Evolutionary conservation across 2,113 vertebrate species (phyloP).

Genomic region (Boulengeromyrus knoepffleri): DNA sequence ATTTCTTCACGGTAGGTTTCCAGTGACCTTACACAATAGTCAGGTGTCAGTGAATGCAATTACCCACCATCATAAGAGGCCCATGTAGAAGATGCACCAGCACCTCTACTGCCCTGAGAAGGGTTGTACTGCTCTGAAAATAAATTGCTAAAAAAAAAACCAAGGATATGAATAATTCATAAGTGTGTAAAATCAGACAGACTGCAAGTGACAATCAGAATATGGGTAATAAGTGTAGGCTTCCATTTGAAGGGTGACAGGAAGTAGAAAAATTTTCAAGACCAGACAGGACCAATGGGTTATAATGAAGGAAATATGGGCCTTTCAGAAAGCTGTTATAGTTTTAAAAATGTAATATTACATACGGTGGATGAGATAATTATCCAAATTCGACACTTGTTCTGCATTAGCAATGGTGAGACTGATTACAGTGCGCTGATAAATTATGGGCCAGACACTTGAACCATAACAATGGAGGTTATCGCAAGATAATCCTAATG

Average conservation of each 20-base stretch:
- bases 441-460: conserved; percentile 50
- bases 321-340: conserved; percentile 38
- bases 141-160: conserved; percentile 36
- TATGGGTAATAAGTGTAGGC: conserved; percentile 34
- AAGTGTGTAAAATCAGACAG: conserved; percentile 41
- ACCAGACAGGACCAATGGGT: conserved; percentile 43
- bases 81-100: neutral
- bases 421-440: conserved; percentile 54
- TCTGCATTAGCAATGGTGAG: conserved; percentile 45
- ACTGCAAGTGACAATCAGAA: conserved; percentile 50
- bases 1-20: neutral
- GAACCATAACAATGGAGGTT: conserved; percentile 47
- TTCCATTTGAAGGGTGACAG: conserved; percentile 47
- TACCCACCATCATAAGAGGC: neutral
- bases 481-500: conserved; percentile 46
- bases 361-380: conserved; percentile 57
- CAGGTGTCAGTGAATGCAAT: neutral
- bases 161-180: conserved; percentile 55
- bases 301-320: conserved; percentile 50
- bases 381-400: conserved; percentile 50
- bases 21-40: neutral
- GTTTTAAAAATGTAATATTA: conserved; percentile 42
- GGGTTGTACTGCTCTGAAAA: conserved; percentile 38
- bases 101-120: conserved; percentile 20
- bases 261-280: conserved; percentile 50